Percentiles rank a stretch among this genome's conserved stretches.
These are phyloP conservation scores for Tenthredo distinguenda DNA, from an alignment of 2,888 invertebrate genomes.

Conservation along the genomic window DNA sequence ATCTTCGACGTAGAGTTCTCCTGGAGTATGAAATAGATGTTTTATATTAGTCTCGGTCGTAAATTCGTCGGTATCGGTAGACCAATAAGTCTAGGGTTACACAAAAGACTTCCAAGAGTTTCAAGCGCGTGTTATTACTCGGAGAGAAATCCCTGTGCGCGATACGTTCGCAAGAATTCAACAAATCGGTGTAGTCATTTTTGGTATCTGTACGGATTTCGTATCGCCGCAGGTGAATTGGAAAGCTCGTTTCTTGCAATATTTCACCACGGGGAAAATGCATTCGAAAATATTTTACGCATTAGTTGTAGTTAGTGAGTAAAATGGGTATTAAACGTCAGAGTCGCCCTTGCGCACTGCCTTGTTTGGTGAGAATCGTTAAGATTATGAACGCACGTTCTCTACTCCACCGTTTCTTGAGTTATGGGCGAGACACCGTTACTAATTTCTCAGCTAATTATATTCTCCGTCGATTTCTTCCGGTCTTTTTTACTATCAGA, in stretches of 20 bases:
- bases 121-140: not conserved
- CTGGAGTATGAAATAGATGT: slow-evolving; percentile 63
- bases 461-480: not conserved
- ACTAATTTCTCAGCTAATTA: slow-evolving; percentile 1
- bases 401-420: not conserved
- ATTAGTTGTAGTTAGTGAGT: not conserved
- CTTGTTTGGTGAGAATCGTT: not conserved
- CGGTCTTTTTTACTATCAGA: not conserved
- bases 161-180: not conserved
- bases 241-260: not conserved
- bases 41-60: not conserved
- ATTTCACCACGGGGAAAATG: not conserved
- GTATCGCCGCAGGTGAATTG: not conserved
- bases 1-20: slow-evolving; percentile 76
- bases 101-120: not conserved
- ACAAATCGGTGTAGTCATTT: not conserved
- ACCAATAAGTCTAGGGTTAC: not conserved
- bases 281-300: not conserved
- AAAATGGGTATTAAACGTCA: not conserved
- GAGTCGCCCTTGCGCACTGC: not conserved
- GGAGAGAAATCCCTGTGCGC: not conserved
- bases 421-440: not conserved
- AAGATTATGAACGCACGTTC: slow-evolving; percentile 11
- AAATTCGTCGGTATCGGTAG: not conserved
- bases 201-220: not conserved